A percentile compares a stretch with the other conserved stretches of the same genome.
These are phyloP conservation scores for Oreochromis niloticus DNA, from an alignment of 2,113 vertebrate genomes.

Conservation along the genomic window DNA sequence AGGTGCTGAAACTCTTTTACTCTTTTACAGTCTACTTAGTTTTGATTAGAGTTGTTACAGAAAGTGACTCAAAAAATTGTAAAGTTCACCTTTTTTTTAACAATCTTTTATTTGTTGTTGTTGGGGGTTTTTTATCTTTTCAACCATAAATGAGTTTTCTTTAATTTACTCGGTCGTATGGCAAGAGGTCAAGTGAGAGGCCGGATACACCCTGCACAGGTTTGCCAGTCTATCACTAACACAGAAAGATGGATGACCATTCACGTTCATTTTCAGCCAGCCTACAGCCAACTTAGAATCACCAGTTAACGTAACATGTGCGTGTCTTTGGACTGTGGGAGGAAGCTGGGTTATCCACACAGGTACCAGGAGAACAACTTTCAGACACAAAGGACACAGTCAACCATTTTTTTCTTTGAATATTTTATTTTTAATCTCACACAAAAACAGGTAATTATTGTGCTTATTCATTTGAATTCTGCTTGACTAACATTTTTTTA, in stretches of 20 bases:
- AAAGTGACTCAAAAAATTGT: neutral
- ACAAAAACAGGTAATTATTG: neutral
- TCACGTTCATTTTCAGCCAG: neutral
- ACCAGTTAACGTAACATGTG: neutral
- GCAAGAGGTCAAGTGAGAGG: neutral
- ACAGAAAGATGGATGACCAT: neutral
- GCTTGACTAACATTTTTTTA: neutral
- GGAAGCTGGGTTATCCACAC: neutral
- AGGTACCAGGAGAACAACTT: neutral
- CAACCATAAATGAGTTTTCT: neutral
- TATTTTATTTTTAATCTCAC: neutral
- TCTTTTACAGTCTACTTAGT: neutral
- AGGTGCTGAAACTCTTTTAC: neutral
- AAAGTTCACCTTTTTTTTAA: no score
- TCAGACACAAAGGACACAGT: neutral
- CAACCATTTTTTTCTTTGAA: neutral
- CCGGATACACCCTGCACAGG: neutral
- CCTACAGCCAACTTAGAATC: neutral
- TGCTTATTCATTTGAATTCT: neutral
- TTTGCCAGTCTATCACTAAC: neutral
- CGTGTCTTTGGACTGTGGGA: neutral
- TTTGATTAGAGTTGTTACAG: neutral
- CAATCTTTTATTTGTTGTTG: neutral
- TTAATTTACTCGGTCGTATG: neutral
- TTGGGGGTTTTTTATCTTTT: neutral